These are phyloP conservation scores for Drosophila auraria DNA, from an alignment of 1,140 invertebrate genomes.

Conservation along the genomic window DNA sequence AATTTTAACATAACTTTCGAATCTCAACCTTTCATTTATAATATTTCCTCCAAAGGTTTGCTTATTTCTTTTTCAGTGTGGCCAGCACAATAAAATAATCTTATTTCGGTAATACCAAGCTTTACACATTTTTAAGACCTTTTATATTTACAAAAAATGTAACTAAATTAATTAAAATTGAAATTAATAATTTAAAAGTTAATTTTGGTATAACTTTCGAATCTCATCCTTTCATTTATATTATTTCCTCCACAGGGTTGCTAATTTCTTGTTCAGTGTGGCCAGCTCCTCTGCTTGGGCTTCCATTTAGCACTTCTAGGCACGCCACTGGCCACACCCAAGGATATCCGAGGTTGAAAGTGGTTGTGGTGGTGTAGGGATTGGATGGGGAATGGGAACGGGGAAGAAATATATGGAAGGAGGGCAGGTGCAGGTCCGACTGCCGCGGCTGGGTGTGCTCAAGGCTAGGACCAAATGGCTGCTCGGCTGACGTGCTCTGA, in stretches of 20 bases:
- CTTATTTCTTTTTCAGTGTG: too few relatives aligned
- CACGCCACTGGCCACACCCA: conserved; percentile 75
- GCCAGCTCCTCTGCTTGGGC: conserved; percentile 18
- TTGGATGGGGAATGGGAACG: not conserved
- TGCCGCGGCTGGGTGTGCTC: conserved; percentile 66
- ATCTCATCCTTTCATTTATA: too few relatives aligned
- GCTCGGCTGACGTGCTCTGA: conserved; percentile 45
- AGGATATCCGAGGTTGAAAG: conserved; percentile 49
- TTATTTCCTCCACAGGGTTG: not conserved
- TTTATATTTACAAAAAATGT: too few relatives aligned
- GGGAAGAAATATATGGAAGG: not conserved
- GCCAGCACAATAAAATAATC: too few relatives aligned
- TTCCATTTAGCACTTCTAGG: conserved; percentile 73
- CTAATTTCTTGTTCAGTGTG: conserved; percentile 19
- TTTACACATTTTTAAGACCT: too few relatives aligned
- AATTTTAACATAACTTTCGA: too few relatives aligned
- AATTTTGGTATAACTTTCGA: too few relatives aligned
- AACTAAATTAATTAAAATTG: too few relatives aligned
- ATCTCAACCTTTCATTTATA: too few relatives aligned
- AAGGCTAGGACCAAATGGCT: conserved; percentile 68
- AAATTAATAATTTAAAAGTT: too few relatives aligned
- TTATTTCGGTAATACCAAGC: too few relatives aligned
- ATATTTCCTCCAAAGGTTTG: too few relatives aligned
- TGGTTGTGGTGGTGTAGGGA: conserved; percentile 8
- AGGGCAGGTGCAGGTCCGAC: conserved; percentile 51